A percentile compares a stretch with the other conserved stretches of the same genome.
These are phyloP conservation scores for Bovichtus variegatus DNA, from an alignment of 2,797 vertebrate species.

Conservation along the genomic window DNA sequence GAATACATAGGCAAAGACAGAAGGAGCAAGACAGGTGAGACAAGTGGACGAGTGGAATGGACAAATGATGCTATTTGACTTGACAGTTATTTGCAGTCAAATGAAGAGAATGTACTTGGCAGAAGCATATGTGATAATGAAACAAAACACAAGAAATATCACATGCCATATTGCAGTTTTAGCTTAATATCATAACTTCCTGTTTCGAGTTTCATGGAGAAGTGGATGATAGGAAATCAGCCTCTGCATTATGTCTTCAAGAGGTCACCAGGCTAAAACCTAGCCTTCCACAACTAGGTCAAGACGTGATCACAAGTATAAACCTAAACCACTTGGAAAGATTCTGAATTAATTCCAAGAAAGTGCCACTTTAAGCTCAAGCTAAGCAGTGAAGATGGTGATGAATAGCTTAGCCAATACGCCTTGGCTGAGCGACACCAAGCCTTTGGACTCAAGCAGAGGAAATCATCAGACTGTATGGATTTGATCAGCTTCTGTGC, in stretches of 20 bases:
- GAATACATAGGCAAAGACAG: not conserved
- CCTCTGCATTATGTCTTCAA: conserved; percentile 9
- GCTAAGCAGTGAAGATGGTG: conserved; percentile 41
- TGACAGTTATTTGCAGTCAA: not conserved
- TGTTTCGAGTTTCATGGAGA: conserved; percentile 74
- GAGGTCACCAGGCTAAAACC: conserved; percentile 8
- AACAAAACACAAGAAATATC: conserved; percentile 24
- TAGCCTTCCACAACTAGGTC: conserved; percentile 43
- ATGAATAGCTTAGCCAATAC: conserved; percentile 57
- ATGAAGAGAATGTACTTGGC: not conserved
- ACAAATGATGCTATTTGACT: not conserved
- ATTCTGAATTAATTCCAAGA: conserved; percentile 62
- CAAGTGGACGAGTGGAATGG: not conserved
- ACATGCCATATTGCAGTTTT: not conserved
- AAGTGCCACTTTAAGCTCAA: conserved; percentile 55
- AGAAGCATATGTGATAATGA: not conserved
- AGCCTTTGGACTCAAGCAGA: not conserved
- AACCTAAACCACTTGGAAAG: conserved; percentile 49
- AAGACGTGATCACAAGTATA: conserved; percentile 40
- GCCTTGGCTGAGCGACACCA: conserved; percentile 36
- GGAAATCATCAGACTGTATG: conserved; percentile 32
- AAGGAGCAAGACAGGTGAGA: not conserved
- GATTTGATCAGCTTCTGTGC: conserved; percentile 33
- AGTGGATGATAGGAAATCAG: conserved; percentile 51
- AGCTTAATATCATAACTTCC: conserved; percentile 57